Evolutionary conservation across 1,140 invertebrate species (phyloP).

Genomic region (Pseudomyrmex gracilis): DNA sequence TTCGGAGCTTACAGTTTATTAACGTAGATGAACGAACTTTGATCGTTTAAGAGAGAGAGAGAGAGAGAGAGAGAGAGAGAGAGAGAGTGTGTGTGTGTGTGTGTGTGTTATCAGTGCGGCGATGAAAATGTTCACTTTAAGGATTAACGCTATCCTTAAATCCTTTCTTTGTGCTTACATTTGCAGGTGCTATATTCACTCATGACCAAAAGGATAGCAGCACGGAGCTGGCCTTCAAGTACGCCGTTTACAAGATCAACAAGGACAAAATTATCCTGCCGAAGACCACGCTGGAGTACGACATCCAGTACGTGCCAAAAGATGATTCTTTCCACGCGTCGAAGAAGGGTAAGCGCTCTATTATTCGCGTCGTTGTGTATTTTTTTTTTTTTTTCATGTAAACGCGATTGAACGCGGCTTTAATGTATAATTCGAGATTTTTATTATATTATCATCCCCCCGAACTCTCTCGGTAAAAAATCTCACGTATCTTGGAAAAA

Average conservation of each 20-base stretch:
- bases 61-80: neutral
- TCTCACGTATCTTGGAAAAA: too few relatives aligned
- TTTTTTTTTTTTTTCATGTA: too few relatives aligned
- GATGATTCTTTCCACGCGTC: slow-evolving; percentile 89
- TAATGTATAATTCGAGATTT: too few relatives aligned
- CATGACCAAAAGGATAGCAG: slow-evolving; percentile 88
- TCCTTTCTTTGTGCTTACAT: slow-evolving; percentile 53
- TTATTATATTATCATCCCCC: too few relatives aligned
- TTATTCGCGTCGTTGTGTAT: neutral
- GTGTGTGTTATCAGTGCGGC: slow-evolving; percentile 37
- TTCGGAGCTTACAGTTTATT: slow-evolving; percentile 52
- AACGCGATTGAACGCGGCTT: too few relatives aligned
- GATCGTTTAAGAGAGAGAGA: slow-evolving; percentile 37
- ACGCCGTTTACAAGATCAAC: slow-evolving; percentile 89
- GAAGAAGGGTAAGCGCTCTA: slow-evolving; percentile 87
- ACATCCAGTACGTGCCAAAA: slow-evolving; percentile 89
- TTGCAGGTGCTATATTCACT: slow-evolving; percentile 88
- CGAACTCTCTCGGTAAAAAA: too few relatives aligned
- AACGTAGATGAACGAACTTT: slow-evolving; percentile 52
- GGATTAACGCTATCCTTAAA: slow-evolving; percentile 16
- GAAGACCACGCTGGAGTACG: slow-evolving; percentile 88
- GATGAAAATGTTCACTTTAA: slow-evolving; percentile 19
- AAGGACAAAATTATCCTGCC: slow-evolving; percentile 88
- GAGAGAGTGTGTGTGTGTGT: too few relatives aligned
- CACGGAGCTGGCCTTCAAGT: slow-evolving; percentile 89